Base-by-base conservation (phyloP, 2,797 vertebrate genomes). In the Gymnodraco acuticeps region DNA sequence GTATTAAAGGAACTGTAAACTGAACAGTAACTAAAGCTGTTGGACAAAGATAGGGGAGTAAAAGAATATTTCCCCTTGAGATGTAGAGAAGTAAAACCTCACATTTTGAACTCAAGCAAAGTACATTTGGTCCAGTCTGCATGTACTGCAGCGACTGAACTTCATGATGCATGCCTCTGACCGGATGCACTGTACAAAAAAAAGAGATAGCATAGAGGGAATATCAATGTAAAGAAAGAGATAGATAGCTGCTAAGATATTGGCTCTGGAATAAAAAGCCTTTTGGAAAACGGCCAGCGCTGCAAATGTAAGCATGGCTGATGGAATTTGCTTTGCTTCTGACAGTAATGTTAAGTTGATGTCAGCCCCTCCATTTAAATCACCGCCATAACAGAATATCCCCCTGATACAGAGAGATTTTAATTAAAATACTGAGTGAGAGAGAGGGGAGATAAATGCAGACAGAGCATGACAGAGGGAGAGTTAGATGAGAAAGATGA, bases 301-400 rank as follows among this genome's bases (percentile, higher is more conserved):
- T 80, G 89, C 88, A 91, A 86, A 90, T 88, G 78, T 83, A 77
- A 84, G 53, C 80, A 65, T 12, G 75, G 78, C 80, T 89, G 89
- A 90, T 88, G 78, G 87, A 92, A 90, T 92, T 89, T 87, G 77
- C 85, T 87, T 90, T 84, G 70, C 82, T 27, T 80, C 83, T 88
- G 90, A 93, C 91, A 90, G 91, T 88, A 81, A 93, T 86, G 87
- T 89, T 88, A 81, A 70, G 73, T 89, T 90, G 85, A 87, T 89
- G 89, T 90, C 89, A 85, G 85, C 67, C 67, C 73, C 82, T 80
- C 75, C 63, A 61, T 88, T 93, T 90, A 92, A 93, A 92, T 92
- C 90, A 90, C 82, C 79, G 60, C 81, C 80, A 78, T 73, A 82
- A 85, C 84, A 58, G 76, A 88, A 88, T 9, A 38, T 84, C 89